phyloP scores from a whole-genome alignment of 1,140 invertebrate genomes.

The Bilobella aurantiaca region DNA sequence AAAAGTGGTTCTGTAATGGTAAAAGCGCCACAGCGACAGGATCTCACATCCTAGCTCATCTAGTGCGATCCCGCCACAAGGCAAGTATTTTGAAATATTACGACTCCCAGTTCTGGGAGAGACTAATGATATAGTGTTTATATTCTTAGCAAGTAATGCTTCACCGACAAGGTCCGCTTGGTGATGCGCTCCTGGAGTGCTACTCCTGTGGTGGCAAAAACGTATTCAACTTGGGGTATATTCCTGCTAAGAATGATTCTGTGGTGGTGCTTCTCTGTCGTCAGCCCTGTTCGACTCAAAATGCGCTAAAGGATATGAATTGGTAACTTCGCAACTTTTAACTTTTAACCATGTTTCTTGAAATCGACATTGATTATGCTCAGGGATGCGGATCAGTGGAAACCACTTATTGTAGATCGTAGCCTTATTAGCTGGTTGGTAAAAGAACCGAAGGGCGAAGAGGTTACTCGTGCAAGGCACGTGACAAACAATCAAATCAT shows the following conservation, averaged over 20 bases:
- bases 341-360: constrained; percentile 5
- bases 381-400: constrained; percentile 78
- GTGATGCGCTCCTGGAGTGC: constrained; percentile 95
- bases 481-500: constrained; percentile 94
- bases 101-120: background rate
- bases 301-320: constrained; percentile 94
- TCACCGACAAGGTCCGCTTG: constrained; percentile 92
- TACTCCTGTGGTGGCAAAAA: constrained; percentile 96
- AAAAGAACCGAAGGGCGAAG: constrained; percentile 88
- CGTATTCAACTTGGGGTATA: constrained; percentile 96
- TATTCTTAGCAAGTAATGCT: constrained; percentile 73
- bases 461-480: constrained; percentile 86
- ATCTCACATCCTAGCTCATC: constrained; percentile 96
- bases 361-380: background rate
- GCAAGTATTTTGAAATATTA: constrained; percentile 32
- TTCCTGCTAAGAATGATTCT: constrained; percentile 97
- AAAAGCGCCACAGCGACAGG: constrained; percentile 87
- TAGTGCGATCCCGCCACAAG: constrained; percentile 95
- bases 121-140: constrained; percentile 4
- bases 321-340: constrained; percentile 51
- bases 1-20: constrained; percentile 99
- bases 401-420: constrained; percentile 90
- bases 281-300: constrained; percentile 94
- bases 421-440: constrained; percentile 94
- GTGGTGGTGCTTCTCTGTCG: constrained; percentile 96